A percentile compares a stretch with the other conserved stretches of the same genome.
Conservation (phyloP, 2,888 invertebrate species). For the Leptinotarsa tumamoca region DNA sequence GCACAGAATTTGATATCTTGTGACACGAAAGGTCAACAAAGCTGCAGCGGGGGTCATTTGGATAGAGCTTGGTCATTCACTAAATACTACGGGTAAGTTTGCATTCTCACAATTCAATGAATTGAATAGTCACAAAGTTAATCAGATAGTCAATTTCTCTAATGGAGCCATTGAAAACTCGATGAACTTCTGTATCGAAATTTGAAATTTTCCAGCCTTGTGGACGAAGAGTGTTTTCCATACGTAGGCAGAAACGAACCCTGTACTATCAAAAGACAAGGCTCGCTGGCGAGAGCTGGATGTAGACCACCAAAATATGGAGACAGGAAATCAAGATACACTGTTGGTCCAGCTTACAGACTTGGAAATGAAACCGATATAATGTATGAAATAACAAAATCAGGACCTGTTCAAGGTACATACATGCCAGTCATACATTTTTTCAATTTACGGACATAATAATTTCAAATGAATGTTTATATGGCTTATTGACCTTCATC, state of each 20-base stretch:
- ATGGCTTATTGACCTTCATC: too few species aligned
- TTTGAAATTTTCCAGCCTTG: constrained; percentile 72
- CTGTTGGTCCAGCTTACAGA: constrained; percentile 82
- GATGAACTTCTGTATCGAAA: too few species aligned
- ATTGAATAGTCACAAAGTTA: not conserved
- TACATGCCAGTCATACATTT: too few species aligned
- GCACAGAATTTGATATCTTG: constrained; percentile 91
- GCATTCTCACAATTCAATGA: not conserved
- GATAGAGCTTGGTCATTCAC: constrained; percentile 94
- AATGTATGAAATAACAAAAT: constrained; percentile 89
- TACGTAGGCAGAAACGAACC: constrained; percentile 74
- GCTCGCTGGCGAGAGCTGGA: constrained; percentile 68
- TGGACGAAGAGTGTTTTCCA: constrained; percentile 88
- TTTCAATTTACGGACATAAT: too few species aligned
- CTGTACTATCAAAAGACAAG: constrained; percentile 73
- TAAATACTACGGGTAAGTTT: constrained; percentile 77
- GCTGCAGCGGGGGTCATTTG: constrained; percentile 89
- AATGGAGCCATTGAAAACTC: too few species aligned
- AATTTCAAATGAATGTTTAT: too few species aligned
- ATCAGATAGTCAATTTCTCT: not conserved
- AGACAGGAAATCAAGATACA: constrained; percentile 74
- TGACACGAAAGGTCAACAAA: constrained; percentile 79
- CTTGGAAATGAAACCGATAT: constrained; percentile 84
- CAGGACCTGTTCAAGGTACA: constrained; percentile 92
- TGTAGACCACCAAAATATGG: constrained; percentile 69